Evolutionary conservation across 2,888 invertebrate species (phyloP).

Genomic region (Pristionchus japonicus): DNA sequence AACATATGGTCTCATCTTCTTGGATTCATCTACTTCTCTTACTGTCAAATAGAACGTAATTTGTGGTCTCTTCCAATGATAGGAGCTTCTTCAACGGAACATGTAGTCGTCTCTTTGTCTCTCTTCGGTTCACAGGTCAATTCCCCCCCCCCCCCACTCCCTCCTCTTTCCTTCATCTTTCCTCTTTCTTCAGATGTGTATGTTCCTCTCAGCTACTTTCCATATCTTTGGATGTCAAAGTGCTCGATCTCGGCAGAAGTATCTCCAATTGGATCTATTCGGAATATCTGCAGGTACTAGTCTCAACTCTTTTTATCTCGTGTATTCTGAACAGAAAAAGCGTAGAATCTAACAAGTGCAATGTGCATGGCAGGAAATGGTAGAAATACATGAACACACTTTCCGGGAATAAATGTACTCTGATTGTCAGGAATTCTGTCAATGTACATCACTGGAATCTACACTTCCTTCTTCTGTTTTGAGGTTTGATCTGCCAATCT

Average conservation of each 20-base stretch:
- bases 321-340: no score
- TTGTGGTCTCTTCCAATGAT: conserved; percentile 80
- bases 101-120: conserved; percentile 87
- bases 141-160: neutral
- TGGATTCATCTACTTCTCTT: conserved; percentile 82
- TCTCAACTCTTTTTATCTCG: neutral
- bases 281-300: conserved; percentile 90
- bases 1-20: conserved; percentile 95
- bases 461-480: conserved; percentile 96
- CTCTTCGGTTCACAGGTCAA: conserved; percentile 89
- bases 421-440: conserved; percentile 82
- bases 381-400: no score
- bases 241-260: conserved; percentile 87
- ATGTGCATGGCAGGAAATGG: no score
- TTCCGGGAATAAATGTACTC: no score
- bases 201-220: conserved; percentile 91
- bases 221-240: conserved; percentile 95
- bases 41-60: conserved; percentile 87
- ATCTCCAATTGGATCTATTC: conserved; percentile 90
- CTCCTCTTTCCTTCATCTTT: neutral
- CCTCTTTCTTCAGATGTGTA: conserved; percentile 83
- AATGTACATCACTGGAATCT: conserved; percentile 94
- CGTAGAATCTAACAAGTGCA: no score
- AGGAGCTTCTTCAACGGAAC: conserved; percentile 86
- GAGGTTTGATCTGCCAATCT: conserved; percentile 54